phyloP scores from a whole-genome alignment of 2,113 vertebrate species.

The Cochlearius cochlearius region DNA sequence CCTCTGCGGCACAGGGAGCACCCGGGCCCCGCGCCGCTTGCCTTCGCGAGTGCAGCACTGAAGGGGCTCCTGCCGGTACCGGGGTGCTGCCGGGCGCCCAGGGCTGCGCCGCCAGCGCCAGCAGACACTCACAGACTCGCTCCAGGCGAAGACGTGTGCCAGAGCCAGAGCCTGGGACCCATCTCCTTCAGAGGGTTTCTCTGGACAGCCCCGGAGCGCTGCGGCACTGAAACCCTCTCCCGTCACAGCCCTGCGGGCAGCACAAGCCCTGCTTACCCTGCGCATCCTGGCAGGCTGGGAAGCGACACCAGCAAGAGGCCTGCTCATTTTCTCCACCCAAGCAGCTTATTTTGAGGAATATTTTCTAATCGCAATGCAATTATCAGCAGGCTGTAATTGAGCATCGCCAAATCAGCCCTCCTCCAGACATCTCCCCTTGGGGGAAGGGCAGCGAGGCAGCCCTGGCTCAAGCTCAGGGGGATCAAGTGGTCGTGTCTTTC shows the following conservation, averaged over 20 bases:
- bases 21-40: fast-evolving
- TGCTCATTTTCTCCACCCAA: not conserved
- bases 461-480: not conserved
- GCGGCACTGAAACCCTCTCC: not conserved
- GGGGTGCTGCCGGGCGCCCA: fast-evolving
- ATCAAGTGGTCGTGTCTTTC: not conserved
- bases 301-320: not conserved
- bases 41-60: fast-evolving
- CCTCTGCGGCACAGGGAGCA: fast-evolving
- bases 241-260: fast-evolving
- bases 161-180: not conserved
- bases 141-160: fast-evolving
- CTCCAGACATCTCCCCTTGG: not conserved
- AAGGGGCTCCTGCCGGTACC: fast-evolving
- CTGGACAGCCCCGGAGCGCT: not conserved
- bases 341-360: not conserved
- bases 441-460: not conserved
- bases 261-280: too few relatives aligned
- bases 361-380: not conserved
- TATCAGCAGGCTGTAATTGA: not conserved
- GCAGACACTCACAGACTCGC: not conserved
- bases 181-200: not conserved
- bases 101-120: not conserved
- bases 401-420: not conserved
- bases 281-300: fast-evolving